phyloP scores from a whole-genome alignment of 2,113 vertebrate genomes.

The Anolis sagrei region DNA sequence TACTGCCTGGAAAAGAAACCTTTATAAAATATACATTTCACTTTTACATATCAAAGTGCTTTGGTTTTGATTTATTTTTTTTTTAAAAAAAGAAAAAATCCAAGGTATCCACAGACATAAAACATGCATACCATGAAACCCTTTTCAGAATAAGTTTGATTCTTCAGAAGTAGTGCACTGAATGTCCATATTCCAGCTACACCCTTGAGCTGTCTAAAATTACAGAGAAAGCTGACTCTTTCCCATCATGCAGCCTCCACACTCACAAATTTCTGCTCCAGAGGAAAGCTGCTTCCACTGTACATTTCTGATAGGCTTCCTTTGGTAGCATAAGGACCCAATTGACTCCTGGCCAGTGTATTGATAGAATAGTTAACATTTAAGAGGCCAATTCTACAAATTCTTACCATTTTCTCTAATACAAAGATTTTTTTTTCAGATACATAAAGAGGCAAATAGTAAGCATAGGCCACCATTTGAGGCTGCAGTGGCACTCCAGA shows the following conservation, averaged over 20 bases:
- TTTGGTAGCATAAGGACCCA: too few relatives aligned
- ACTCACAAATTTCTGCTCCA: too few relatives aligned
- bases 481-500: slow-evolving; percentile 52
- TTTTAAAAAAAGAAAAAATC: too few relatives aligned
- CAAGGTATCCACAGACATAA: not conserved
- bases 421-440: slow-evolving; percentile 78
- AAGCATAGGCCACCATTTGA: slow-evolving; percentile 82
- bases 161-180: too few relatives aligned
- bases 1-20: not conserved
- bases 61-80: not conserved
- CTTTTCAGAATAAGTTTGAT: not conserved
- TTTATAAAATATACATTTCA: not conserved
- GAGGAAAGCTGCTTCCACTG: too few relatives aligned
- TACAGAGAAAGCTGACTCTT: too few relatives aligned
- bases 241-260: too few relatives aligned
- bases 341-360: too few relatives aligned
- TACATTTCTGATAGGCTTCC: too few relatives aligned
- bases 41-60: not conserved
- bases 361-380: not conserved
- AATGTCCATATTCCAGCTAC: too few relatives aligned
- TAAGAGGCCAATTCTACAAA: slow-evolving; percentile 12
- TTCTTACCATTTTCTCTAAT: slow-evolving; percentile 84
- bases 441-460: slow-evolving; percentile 78
- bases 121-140: not conserved
- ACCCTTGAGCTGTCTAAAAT: too few relatives aligned